Evolutionary conservation across 2,797 vertebrate genomes (phyloP), one percentile per base, ranked within the genome.

Genomic region (Hydrolagus colliei): DNA sequence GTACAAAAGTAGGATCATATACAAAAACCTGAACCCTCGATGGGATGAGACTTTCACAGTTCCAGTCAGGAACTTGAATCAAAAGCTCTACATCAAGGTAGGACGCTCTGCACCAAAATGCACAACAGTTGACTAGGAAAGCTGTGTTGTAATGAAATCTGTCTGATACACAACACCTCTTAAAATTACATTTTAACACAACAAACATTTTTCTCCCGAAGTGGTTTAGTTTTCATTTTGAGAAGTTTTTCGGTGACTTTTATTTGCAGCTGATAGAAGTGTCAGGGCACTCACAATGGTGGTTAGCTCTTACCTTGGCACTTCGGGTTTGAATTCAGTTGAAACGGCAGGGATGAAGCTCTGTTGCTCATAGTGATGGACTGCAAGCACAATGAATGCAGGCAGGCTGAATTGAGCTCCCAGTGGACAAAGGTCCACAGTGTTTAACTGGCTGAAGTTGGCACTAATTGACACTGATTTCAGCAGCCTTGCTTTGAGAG

Each of bases 1-100:
- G 27, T 98, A 98, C 88, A 99, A 99, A 93, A 98, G 97, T 89
- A 99, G 97, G 91, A 97, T 98, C 14, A 90, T 97, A 87, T 96
- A 96, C 89, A 99, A 96, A 91, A 97, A 95, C 90, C 88, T 98
- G 88, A 98, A 97, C 88, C 98, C 98, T 0, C 89, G 92, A 13
- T 99, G 98, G 98, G 96, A 98, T 5, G 98, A 99, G 89, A 94
- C 92, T 2, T 97, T 99, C 72, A 95, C 95, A 62, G 90, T 96
- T 87, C 94, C 96, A 0, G 90, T 99, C 63, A 95, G 96, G 84
- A 96, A 94, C 87, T 92, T 95, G 18, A 93, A 97, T 35, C 96
- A 97, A 85, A 91, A 90, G 71, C 92, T 99, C 0, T 93, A 93
- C 16, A 89, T 98, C 87, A 96, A 97, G 95, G 98, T 98, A 90